A percentile compares a stretch with the other conserved stretches of the same genome.
These are phyloP conservation scores for Ciconia stormi DNA, from an alignment of 2,113 vertebrate genomes.

Conservation along the genomic window DNA sequence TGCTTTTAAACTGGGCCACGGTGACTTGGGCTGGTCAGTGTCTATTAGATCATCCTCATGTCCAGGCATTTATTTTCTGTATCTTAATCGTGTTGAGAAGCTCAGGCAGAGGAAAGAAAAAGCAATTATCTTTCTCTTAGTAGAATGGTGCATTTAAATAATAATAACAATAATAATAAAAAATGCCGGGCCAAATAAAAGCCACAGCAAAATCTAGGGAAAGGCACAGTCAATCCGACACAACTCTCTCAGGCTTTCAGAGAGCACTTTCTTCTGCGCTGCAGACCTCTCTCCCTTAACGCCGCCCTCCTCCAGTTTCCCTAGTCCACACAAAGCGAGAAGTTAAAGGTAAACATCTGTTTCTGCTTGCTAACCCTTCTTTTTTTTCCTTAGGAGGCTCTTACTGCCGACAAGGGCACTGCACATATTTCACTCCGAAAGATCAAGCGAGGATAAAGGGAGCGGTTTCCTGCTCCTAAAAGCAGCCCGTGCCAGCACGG, in stretches of 20 bases:
- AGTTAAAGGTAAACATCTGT: conserved; percentile 46
- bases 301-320: not conserved
- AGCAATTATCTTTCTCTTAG: conserved; percentile 23
- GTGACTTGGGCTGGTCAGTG: not conserved
- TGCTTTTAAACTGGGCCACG: conserved; percentile 1
- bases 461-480: conserved; percentile 40
- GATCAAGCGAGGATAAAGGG: conserved; percentile 62
- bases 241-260: not conserved
- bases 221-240: not conserved
- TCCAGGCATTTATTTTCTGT: not conserved
- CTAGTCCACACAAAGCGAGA: not conserved
- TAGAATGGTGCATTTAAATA: not conserved
- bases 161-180: not conserved
- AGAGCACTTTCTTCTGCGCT: not conserved
- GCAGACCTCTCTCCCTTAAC: not conserved
- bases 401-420: conserved; percentile 28
- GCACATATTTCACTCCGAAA: conserved; percentile 33
- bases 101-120: not conserved
- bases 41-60: not conserved
- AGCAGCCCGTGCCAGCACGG: not conserved
- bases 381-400: conserved; percentile 7
- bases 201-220: not conserved
- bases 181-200: not conserved
- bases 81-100: not conserved
- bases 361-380: not conserved